These are phyloP conservation scores for Lytechinus pictus DNA, from an alignment of 35 echinoderm and acorn worm species.

Conservation along the genomic window DNA sequence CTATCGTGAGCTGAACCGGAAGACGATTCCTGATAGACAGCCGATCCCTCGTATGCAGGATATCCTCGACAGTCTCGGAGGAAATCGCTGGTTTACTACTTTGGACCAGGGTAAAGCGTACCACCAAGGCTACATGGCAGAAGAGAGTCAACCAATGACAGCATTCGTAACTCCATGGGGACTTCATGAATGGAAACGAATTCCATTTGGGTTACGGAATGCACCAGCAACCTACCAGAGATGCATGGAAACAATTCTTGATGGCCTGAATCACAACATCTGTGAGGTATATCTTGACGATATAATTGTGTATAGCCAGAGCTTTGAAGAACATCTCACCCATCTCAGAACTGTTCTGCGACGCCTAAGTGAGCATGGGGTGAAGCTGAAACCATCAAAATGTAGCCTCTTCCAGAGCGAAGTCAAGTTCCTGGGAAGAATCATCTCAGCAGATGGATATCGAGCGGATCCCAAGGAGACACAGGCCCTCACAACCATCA, in stretches of 20 bases:
- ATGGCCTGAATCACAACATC: conserved; percentile 68
- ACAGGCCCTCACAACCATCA: neutral
- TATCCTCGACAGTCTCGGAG: no score
- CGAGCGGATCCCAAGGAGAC: neutral
- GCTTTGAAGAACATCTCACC: conserved; percentile 61
- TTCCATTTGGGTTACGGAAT: conserved; percentile 79
- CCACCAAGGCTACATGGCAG: conserved; percentile 77
- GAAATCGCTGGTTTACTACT: conserved; percentile 69
- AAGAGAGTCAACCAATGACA: conserved; percentile 61
- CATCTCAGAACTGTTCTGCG: neutral
- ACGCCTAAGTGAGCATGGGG: conserved; percentile 39
- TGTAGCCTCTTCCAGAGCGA: conserved; percentile 57
- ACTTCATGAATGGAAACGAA: conserved; percentile 75
- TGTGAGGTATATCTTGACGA: no score
- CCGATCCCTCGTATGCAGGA: no score
- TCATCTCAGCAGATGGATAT: conserved; percentile 48
- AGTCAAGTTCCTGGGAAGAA: conserved; percentile 45
- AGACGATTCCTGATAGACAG: no score
- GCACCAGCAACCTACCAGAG: conserved; percentile 73
- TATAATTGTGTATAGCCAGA: conserved; percentile 66
- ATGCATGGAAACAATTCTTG: conserved; percentile 67
- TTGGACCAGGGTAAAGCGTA: conserved; percentile 72
- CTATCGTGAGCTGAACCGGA: no score
- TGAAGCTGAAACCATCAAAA: conserved; percentile 68
- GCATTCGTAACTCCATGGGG: conserved; percentile 86